A percentile compares a stretch with the other conserved stretches of the same genome.
Evolutionary conservation across 2,888 invertebrate species (phyloP).

Genomic region (Pharmacophagus antenor): DNA sequence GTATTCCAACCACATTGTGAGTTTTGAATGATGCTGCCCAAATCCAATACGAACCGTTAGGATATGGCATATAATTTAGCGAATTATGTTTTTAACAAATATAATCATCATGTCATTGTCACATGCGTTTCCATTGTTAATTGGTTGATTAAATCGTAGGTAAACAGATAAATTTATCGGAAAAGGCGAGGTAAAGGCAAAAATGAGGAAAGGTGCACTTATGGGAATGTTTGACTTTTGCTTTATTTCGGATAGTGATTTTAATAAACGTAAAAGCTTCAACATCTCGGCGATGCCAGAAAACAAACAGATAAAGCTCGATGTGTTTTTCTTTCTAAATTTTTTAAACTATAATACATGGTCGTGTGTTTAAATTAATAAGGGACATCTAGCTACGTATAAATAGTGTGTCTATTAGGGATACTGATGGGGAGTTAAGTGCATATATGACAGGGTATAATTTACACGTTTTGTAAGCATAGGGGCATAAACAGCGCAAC

Average conservation of each 20-base stretch:
- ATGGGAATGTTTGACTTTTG: conserved; percentile 49
- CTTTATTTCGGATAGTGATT: conserved; percentile 51
- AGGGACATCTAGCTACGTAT: conserved; percentile 48
- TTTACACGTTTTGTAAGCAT: conserved; percentile 55
- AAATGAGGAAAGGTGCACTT: conserved; percentile 73
- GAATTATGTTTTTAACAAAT: conserved; percentile 37
- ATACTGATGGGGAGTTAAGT: conserved; percentile 34
- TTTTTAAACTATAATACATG: conserved; percentile 46
- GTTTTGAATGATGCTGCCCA: conserved; percentile 77
- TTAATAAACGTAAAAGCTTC: conserved; percentile 54
- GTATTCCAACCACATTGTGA: conserved; percentile 65
- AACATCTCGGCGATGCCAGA: conserved; percentile 76
- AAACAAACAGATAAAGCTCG: conserved; percentile 81
- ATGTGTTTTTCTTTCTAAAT: conserved; percentile 50
- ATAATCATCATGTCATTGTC: conserved; percentile 17
- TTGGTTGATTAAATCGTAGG: conserved; percentile 53
- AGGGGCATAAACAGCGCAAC: conserved; percentile 53
- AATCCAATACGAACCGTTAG: conserved; percentile 58
- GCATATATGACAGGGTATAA: conserved; percentile 35
- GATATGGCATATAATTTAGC: conserved; percentile 47
- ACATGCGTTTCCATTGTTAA: conserved; percentile 74
- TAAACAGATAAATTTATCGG: conserved; percentile 51
- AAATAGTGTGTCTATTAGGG: conserved; percentile 36
- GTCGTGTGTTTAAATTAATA: conserved; percentile 49
- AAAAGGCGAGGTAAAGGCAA: conserved; percentile 68